phyloP scores from a whole-genome alignment of 2,113 vertebrate genomes.

The Corythoichthys intestinalis region DNA sequence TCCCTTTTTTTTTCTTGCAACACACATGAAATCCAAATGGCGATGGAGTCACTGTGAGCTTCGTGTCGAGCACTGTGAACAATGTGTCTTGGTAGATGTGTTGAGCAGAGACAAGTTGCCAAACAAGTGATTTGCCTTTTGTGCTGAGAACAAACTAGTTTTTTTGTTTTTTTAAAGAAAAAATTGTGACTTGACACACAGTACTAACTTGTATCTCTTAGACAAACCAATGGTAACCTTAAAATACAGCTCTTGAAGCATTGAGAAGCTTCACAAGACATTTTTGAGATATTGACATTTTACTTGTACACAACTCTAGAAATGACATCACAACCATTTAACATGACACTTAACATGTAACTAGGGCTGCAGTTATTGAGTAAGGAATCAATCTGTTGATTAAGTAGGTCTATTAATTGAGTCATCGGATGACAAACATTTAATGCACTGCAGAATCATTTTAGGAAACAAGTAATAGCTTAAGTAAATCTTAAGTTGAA shows the following conservation, averaged over 20 bases:
- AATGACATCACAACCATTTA: background rate
- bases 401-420: too few relatives aligned
- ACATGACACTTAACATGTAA: too few relatives aligned
- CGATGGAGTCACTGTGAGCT: constrained; percentile 53
- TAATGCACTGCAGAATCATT: too few relatives aligned
- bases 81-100: background rate
- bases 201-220: background rate
- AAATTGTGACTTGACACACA: background rate
- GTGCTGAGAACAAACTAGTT: background rate
- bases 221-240: background rate
- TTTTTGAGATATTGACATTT: too few relatives aligned
- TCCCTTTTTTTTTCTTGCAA: constrained; percentile 8
- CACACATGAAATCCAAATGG: constrained; percentile 18
- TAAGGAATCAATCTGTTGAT: too few relatives aligned
- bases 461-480: too few relatives aligned
- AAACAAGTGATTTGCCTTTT: background rate
- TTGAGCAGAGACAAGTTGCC: background rate
- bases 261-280: background rate
- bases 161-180: background rate
- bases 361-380: too few relatives aligned
- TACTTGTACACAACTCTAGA: background rate
- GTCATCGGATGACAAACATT: too few relatives aligned
- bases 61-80: constrained; percentile 50
- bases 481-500: too few relatives aligned
- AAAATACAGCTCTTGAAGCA: background rate